Evolutionary conservation across 2,797 vertebrate genomes (phyloP).

Genomic region (Bradypodion pumilum): DNA sequence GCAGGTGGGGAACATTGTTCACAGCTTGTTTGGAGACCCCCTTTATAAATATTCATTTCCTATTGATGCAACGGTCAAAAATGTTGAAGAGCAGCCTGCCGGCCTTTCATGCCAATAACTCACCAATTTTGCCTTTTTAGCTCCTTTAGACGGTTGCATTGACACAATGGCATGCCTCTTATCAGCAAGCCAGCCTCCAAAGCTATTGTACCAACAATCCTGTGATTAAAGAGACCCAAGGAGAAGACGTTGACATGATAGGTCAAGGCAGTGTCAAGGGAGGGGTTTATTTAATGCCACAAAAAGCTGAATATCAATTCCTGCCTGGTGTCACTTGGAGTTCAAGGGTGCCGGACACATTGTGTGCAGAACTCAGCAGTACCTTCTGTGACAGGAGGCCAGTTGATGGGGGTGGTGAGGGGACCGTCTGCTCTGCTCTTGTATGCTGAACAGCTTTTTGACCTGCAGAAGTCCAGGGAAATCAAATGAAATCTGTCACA

Average conservation of each 20-base stretch:
- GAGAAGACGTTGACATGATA: slow-evolving; percentile 8
- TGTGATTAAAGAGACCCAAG: slow-evolving; percentile 8
- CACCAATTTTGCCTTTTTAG: slow-evolving; percentile 1
- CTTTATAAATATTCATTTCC: slow-evolving; percentile 25
- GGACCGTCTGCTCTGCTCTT: neutral
- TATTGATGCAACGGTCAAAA: neutral
- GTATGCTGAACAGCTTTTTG: too few species aligned
- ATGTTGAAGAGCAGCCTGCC: neutral
- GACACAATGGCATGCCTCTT: neutral
- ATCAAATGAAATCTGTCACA: neutral
- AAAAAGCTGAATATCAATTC: slow-evolving; percentile 5
- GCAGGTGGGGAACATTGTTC: neutral
- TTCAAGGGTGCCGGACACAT: neutral
- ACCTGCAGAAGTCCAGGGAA: neutral
- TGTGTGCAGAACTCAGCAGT: neutral
- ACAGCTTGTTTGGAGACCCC: neutral
- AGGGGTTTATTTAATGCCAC: too few species aligned
- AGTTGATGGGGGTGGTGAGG: neutral
- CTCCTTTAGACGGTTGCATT: neutral
- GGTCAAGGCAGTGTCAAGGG: neutral
- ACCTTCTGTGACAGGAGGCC: neutral
- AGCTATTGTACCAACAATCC: slow-evolving; percentile 2
- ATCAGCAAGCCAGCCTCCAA: neutral
- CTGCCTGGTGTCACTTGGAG: neutral
- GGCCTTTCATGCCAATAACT: slow-evolving; percentile 15